Base-by-base conservation (phyloP, 2,888 invertebrate genomes). In the Beris morrisii region DNA sequence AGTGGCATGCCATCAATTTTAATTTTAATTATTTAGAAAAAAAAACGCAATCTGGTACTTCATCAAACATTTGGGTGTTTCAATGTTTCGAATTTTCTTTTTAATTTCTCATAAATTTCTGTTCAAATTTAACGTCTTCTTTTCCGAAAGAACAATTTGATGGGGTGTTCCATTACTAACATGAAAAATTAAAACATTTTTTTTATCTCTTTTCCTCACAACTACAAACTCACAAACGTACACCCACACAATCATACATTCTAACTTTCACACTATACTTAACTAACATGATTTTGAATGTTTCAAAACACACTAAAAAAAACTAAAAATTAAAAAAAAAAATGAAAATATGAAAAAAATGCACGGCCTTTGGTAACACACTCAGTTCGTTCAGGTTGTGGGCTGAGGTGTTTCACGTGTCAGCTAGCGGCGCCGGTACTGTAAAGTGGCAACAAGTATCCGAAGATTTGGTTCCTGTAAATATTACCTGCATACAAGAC, bases 401-500 rank as follows among this genome's bases (percentile, higher is more conserved):
- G 97, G 97, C 97, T 73, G 97, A 97, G 84, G 96, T 97, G 77
- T 97, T 97, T 83, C 95, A 97, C 83, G 97, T 97, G 77, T 94
- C 94, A 74, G 93, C 95, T 64, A 93, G 92, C 76, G 93, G 93
- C 71, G 91, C 92, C 72, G 94, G 95, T 76, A 92, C 92, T 53
- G 94, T 95, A 71, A 95, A 93, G 84, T 97, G 97, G 97, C 94
- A 95, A 85, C 94, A 96, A 83, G 93, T 97, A 74, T 96, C 96
- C 72, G 97, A 97, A 82, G 97, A 97, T 83, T 88, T 97, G 82
- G 97, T 98, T 73, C 97, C 97, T 66, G 96, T 97, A 74, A 97
- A 97, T 85, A 95, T 98, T 83, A 95, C 96, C 74, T 97, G 97
- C 85, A 92, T 97, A 79, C 93, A 95, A 84, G 96, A 97, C 83